Evolutionary conservation across 1,140 invertebrate species (phyloP).

Genomic region (Ptiloglossa arizonensis): DNA sequence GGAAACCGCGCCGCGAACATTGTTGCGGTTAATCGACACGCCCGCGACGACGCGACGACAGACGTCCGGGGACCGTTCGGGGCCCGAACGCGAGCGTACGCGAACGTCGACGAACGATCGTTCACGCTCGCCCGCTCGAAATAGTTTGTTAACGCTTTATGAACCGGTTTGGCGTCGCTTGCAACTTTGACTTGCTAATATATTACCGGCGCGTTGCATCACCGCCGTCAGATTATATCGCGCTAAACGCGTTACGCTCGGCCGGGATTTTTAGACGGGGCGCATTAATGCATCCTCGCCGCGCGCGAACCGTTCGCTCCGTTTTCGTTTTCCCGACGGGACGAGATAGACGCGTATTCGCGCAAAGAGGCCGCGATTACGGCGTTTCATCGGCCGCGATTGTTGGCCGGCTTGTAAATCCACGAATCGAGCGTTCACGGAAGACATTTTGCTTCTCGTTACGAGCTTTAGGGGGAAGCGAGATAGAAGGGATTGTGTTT

Average conservation of each 20-base stretch:
- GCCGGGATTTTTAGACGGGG: constrained; percentile 29
- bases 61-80: no score
- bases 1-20: neutral
- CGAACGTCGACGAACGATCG: constrained; percentile 1
- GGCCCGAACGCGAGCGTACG: no score
- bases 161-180: constrained; percentile 34
- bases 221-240: constrained; percentile 39
- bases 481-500: no score
- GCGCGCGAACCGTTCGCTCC: neutral
- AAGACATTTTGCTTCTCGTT: no score
- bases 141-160: constrained; percentile 46
- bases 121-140: constrained; percentile 27
- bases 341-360: neutral
- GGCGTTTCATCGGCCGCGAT: neutral
- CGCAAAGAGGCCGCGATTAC: neutral
- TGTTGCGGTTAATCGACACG: neutral
- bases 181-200: constrained; percentile 30
- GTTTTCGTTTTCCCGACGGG: neutral
- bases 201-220: constrained; percentile 37
- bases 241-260: constrained; percentile 44
- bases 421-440: no score
- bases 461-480: no score
- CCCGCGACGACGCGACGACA: no score
- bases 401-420: no score
- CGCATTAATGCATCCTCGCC: constrained; percentile 23